Conservation (phyloP, 1,140 invertebrate genomes). For the Metopolophium dirhodum region DNA sequence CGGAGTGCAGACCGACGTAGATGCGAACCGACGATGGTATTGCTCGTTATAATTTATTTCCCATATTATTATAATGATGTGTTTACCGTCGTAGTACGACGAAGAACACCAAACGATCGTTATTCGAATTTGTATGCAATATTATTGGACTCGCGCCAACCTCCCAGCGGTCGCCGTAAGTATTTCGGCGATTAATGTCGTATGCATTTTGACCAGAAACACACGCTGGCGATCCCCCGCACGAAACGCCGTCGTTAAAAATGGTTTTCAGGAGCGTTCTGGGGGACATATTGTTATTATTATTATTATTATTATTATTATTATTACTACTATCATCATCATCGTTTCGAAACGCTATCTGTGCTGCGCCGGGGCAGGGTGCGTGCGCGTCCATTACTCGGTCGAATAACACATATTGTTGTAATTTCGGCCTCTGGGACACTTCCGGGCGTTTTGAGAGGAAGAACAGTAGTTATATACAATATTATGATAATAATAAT, state of each 20-base stretch:
- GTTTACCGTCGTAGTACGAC: too few relatives aligned
- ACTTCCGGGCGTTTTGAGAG: neutral
- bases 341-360: neutral
- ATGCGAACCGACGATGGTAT: too few relatives aligned
- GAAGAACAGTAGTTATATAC: neutral
- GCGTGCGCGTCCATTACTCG: neutral
- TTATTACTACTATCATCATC: too few relatives aligned
- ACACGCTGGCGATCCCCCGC: neutral
- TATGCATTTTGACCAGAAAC: neutral
- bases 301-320: too few relatives aligned
- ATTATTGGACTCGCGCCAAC: neutral
- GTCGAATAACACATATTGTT: neutral
- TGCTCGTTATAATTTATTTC: neutral
- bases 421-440: neutral
- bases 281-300: too few relatives aligned
- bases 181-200: neutral
- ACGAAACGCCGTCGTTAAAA: neutral
- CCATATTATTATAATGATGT: neutral
- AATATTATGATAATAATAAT: neutral
- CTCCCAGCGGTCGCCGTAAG: neutral
- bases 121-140: neutral
- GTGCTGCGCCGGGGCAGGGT: too few relatives aligned
- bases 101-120: neutral
- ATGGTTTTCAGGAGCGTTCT: neutral
- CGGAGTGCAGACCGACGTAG: neutral